phyloP scores from a whole-genome alignment of 2,888 invertebrate species.

The Nephrotoma appendiculata region DNA sequence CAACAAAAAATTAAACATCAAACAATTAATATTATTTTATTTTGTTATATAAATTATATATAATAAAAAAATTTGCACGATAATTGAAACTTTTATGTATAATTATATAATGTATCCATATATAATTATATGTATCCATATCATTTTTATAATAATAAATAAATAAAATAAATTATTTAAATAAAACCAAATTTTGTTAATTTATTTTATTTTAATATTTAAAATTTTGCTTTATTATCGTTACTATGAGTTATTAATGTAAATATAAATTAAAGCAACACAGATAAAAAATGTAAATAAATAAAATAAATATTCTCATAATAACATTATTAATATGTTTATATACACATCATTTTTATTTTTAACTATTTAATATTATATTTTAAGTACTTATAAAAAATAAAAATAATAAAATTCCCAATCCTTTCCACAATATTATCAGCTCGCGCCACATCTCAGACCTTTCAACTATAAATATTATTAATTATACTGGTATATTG shows the following conservation, averaged over 20 bases:
- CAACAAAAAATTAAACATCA: neutral
- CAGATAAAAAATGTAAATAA: neutral
- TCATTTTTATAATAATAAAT: neutral
- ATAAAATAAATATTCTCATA: neutral
- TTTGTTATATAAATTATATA: neutral
- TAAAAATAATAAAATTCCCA: neutral
- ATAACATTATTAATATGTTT: neutral
- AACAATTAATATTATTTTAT: neutral
- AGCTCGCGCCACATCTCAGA: neutral
- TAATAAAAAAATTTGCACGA: neutral
- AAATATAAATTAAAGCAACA: neutral
- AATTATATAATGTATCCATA: neutral
- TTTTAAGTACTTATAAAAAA: neutral
- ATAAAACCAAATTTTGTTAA: neutral
- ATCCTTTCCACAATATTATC: neutral
- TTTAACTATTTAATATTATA: neutral
- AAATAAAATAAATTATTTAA: neutral
- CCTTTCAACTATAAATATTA: neutral
- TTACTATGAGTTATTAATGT: neutral
- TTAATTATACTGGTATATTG: too few relatives aligned
- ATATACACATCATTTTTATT: neutral
- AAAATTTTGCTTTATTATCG: neutral
- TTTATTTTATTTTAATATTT: neutral
- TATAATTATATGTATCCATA: neutral
- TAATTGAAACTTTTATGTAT: neutral